These are phyloP conservation scores for Grus americana DNA, from an alignment of 2,113 vertebrate species.

Conservation along the genomic window DNA sequence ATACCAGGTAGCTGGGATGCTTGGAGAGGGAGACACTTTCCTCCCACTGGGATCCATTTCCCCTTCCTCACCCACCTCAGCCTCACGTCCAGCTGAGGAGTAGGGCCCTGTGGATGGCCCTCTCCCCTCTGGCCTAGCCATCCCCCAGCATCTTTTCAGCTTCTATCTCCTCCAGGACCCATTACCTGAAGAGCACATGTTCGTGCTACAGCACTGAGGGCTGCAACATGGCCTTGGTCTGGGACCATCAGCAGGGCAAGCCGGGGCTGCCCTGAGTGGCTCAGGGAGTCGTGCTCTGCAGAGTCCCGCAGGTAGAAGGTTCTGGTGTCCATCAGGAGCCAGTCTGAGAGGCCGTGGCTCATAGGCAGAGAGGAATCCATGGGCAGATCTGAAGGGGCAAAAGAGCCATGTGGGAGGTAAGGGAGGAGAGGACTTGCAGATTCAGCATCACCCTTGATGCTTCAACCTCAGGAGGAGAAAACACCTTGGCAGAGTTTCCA, in stretches of 20 bases:
- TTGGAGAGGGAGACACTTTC: neutral
- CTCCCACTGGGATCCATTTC: neutral
- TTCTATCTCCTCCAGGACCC: neutral
- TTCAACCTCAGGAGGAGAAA: neutral
- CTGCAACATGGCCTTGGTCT: neutral
- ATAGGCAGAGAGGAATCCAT: neutral
- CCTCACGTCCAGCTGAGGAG: neutral
- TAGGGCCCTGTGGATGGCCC: accelerated
- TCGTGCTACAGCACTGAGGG: neutral
- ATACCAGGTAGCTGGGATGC: neutral
- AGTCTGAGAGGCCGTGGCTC: neutral
- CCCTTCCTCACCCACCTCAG: neutral
- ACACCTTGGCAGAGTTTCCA: neutral
- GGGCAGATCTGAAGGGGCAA: neutral
- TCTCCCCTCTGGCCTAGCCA: neutral
- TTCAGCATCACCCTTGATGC: neutral
- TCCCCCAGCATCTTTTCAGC: neutral
- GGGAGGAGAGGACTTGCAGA: neutral
- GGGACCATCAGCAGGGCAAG: neutral
- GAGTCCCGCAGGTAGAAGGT: neutral
- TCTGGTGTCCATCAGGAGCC: neutral
- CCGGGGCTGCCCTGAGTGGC: accelerated
- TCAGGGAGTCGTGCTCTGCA: neutral
- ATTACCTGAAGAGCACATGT: neutral
- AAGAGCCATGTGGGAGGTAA: neutral